Evolutionary conservation across 2,797 vertebrate species (phyloP).

Genomic region (Halcyon leucocephala): DNA sequence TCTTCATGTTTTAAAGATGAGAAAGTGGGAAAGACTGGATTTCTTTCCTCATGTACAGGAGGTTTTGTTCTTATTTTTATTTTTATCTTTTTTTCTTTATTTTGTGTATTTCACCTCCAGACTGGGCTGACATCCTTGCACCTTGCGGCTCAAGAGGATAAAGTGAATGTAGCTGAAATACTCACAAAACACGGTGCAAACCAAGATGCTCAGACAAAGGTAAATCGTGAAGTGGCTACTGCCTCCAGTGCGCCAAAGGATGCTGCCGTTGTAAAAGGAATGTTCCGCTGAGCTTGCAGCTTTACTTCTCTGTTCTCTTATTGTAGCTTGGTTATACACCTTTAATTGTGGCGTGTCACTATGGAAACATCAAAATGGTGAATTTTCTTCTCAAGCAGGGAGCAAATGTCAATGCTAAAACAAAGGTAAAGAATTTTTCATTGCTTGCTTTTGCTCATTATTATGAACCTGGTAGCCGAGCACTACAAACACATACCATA

Average conservation of each 20-base stretch:
- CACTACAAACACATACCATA: not conserved
- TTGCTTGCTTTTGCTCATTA: not conserved
- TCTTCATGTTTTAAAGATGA: not conserved
- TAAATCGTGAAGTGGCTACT: slow-evolving; percentile 51
- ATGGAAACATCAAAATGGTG: slow-evolving; percentile 97
- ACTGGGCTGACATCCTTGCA: slow-evolving; percentile 94
- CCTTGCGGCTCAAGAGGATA: slow-evolving; percentile 96
- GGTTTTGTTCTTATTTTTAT: not conserved
- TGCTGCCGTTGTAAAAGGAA: not conserved
- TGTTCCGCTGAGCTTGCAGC: slow-evolving; percentile 36
- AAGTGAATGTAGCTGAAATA: slow-evolving; percentile 89
- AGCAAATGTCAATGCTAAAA: slow-evolving; percentile 92
- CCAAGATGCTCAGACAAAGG: slow-evolving; percentile 97
- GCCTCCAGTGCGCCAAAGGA: not conserved
- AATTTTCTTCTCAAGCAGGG: slow-evolving; percentile 94
- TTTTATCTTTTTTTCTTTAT: not conserved
- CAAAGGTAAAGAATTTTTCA: slow-evolving; percentile 86
- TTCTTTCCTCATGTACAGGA: not conserved
- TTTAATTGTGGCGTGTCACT: slow-evolving; percentile 97
- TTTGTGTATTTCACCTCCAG: slow-evolving; percentile 49
- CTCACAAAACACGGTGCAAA: slow-evolving; percentile 86
- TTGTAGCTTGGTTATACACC: slow-evolving; percentile 95
- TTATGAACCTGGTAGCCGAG: not conserved
- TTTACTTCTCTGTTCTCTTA: slow-evolving; percentile 52
- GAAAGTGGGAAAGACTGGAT: not conserved